phyloP scores from a whole-genome alignment of 2,113 vertebrate species.

The Ahaetulla prasina region DNA sequence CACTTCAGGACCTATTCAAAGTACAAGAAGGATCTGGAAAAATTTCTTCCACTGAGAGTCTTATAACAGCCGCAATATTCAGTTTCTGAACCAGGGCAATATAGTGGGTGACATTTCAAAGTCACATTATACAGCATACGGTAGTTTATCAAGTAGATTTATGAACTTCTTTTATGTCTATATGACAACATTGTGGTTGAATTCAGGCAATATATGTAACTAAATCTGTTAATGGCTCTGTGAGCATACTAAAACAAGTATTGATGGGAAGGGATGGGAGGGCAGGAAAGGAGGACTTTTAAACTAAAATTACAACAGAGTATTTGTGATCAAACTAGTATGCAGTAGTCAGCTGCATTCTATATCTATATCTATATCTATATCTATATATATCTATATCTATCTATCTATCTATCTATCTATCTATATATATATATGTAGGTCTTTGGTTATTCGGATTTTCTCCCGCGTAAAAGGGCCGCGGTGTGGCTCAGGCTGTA shows the following conservation, averaged over 20 bases:
- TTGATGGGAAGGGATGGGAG: not conserved
- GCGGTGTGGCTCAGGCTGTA: too few relatives aligned
- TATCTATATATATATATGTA: too few relatives aligned
- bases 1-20: not conserved
- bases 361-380: too few relatives aligned
- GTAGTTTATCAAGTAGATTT: not conserved
- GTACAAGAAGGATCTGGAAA: not conserved
- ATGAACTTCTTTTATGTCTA: not conserved
- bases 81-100: not conserved
- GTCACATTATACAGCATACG: not conserved
- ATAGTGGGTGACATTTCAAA: not conserved
- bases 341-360: not conserved
- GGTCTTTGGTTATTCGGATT: too few relatives aligned
- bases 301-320: not conserved
- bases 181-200: not conserved
- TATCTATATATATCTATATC: too few relatives aligned
- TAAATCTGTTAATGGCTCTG: not conserved
- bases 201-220: not conserved
- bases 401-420: too few relatives aligned
- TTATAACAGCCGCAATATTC: not conserved
- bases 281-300: not conserved
- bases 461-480: too few relatives aligned
- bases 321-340: not conserved
- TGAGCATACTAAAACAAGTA: not conserved
- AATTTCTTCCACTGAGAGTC: not conserved